A percentile compares a stretch with the other conserved stretches of the same genome.
These are phyloP conservation scores for Phylloscopus trochiloides DNA, from an alignment of 2,113 vertebrate species.

Conservation along the genomic window DNA sequence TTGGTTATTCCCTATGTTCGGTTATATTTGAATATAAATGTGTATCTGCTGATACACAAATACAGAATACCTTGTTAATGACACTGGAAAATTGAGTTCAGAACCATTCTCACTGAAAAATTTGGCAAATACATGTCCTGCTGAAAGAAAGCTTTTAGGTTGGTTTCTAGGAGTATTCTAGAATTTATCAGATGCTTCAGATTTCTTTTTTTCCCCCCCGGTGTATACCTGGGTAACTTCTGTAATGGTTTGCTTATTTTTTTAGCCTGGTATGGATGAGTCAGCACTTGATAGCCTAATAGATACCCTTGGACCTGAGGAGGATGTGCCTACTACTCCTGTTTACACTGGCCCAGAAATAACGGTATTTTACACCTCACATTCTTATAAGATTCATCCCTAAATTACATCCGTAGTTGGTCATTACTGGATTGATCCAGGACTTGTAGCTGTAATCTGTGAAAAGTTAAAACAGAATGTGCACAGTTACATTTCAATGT, in stretches of 20 bases:
- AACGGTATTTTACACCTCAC: conserved; percentile 32
- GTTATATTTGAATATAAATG: neutral
- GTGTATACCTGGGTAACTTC: neutral
- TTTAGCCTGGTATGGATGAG: conserved; percentile 63
- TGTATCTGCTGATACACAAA: neutral
- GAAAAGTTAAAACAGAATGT: neutral
- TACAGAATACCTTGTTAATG: neutral
- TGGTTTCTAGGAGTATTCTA: neutral
- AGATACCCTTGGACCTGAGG: conserved; percentile 67
- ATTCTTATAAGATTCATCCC: neutral
- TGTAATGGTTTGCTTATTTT: neutral
- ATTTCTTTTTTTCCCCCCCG: neutral
- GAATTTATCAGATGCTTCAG: neutral
- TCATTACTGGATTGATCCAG: neutral
- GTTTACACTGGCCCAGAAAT: conserved; percentile 69
- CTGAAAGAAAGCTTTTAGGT: neutral
- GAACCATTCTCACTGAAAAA: neutral
- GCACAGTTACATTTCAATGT: neutral
- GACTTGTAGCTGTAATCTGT: neutral
- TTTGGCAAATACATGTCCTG: neutral
- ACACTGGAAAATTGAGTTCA: accelerated
- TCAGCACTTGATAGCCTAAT: conserved; percentile 74
- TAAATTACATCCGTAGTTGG: neutral
- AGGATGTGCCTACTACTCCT: conserved; percentile 39
- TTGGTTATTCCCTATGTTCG: neutral